These are phyloP conservation scores for Lasioglossum zephyrum DNA, from an alignment of 2,888 invertebrate species.

Conservation along the genomic window DNA sequence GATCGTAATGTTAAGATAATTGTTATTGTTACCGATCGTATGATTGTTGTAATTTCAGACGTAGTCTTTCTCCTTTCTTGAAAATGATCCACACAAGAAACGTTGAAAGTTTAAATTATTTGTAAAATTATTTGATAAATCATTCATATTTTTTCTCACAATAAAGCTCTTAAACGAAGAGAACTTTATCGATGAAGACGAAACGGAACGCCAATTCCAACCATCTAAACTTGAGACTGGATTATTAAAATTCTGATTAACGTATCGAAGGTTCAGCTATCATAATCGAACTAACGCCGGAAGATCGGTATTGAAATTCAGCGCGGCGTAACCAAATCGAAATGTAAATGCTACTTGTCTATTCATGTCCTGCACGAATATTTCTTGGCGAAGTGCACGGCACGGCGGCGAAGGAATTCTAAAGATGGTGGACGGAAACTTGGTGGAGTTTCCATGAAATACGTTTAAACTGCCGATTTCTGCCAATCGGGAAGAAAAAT, in stretches of 20 bases:
- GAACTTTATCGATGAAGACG: neutral
- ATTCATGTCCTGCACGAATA: neutral
- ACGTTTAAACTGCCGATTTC: conserved; percentile 12
- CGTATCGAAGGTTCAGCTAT: neutral
- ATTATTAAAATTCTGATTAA: neutral
- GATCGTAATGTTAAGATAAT: no score
- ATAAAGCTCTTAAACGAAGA: neutral
- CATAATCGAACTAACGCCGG: neutral
- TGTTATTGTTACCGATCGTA: no score
- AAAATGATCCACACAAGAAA: no score
- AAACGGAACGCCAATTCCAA: neutral
- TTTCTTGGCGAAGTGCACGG: conserved; percentile 4
- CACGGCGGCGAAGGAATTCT: neutral
- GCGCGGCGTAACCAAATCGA: neutral
- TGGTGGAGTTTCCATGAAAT: neutral
- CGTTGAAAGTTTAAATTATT: no score
- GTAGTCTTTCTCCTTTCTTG: no score
- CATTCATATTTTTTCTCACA: no score
- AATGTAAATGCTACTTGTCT: conserved; percentile 4
- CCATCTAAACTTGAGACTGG: neutral
- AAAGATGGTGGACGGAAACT: conserved; percentile 4
- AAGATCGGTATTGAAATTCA: neutral
- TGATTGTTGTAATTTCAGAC: no score
- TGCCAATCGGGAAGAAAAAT: conserved; percentile 18
- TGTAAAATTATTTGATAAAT: no score